Evolutionary conservation across 2,888 invertebrate species (phyloP), one percentile per base, ranked within the genome.

Genomic region (Serrognathus titanus): DNA sequence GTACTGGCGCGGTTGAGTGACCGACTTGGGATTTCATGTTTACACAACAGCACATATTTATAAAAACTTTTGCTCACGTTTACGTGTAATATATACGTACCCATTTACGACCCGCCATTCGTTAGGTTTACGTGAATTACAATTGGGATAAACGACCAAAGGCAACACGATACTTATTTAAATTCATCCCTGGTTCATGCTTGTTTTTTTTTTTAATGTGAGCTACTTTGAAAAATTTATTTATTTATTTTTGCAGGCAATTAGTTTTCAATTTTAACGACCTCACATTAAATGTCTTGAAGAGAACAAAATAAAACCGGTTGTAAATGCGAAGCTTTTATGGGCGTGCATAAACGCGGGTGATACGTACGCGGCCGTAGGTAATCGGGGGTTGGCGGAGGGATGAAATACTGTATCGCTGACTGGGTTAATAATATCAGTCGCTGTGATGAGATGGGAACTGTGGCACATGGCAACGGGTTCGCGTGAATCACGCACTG

Each of bases 361-460:
- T 43, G 43, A 43, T 43, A 43, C 20, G 43, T 43, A 43, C 43
- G 43, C 43, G 20, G 13, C 12, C 43, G 43, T 13, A 16, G 11
- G 43, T 43, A 31, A 31, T 31, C 20, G n/a, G 20, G 16, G 43
- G 43, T 13, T 10, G 10, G 12, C 7, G 20, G 12, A 20, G 43
- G 43, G 10, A 9, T 43, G 43, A 43, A 43, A 43, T 43, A 43
- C 43, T 39, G 39, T 39, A 39, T 39, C 39, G 39, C 39, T 16
- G 43, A 43, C 43, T 43, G 20, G 43, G 43, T 43, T 43, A 43
- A 43, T 43, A 43, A 43, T 43, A 43, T 43, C 43, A 43, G 13
- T 43, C 43, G 43, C 20, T 43, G 10, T 43, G 43, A 43, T 43
- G 43, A 43, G 43, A 43, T 43, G 43, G 43, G 43, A 43, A 43